Evolutionary conservation across 2,888 invertebrate species (phyloP), one percentile per base, ranked within the genome.

Genomic region (Philopedon plagiatum): DNA sequence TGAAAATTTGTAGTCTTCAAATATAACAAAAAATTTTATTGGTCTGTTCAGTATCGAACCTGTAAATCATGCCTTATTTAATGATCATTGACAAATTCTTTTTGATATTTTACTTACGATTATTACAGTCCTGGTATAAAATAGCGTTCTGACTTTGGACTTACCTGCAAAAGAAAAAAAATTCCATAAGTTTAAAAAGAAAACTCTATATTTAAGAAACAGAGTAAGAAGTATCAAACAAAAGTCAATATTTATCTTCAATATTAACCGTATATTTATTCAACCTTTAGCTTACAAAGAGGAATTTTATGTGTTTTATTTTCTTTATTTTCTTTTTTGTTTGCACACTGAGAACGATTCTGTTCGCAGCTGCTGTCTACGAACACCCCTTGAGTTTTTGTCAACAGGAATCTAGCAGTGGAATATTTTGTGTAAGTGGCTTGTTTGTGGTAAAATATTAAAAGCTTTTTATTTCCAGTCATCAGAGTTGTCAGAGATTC

Each of bases 251-350:
- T 54, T 54, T 54, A 29, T 46, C 29, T 54, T 54, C 15, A 15
- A 54, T 54, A 54, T 54, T 29, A 54, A 54, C 51, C 13, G 29
- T 29, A 29, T 54, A 54, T 54, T 54, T 54, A 29, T 54, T 29
- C 18, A 29, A 54, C 29, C 51, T 15, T 29, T 29, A 29, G 5
- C 51, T 23, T 54, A 29, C 29, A 29, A 54, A 54, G n/a, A 29
- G 51, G 26, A 4, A 13, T 49, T 49, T 49, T 49, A 54, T 54
- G 29, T 18, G 51, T 54, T 54, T 54, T 54, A 29, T 54, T 15
- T 54, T 26, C 29, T 32, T 54, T 26, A 13, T 51, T 26, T 51
- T 26, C n/a, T 13, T 54, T 26, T 54, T 29, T 54, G 51, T 29
- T 29, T 54, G 51, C 29, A 54, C 51, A 29, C 9, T 18, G 18